These are phyloP conservation scores for Dendrolimus pini DNA, from an alignment of 2,888 invertebrate species.

Conservation along the genomic window DNA sequence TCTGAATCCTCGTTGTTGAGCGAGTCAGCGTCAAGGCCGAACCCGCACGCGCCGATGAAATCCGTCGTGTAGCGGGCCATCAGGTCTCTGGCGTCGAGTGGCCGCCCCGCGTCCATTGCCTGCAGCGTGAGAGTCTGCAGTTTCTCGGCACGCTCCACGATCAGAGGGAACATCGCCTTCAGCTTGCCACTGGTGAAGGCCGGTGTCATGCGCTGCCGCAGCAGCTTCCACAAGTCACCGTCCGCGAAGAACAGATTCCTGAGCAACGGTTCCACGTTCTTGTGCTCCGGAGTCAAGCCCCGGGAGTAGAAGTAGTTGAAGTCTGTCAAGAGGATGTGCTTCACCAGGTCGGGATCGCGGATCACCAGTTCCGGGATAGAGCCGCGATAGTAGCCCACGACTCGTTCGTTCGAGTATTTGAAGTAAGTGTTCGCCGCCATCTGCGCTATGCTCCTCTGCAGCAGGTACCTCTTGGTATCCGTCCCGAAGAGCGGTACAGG, in stretches of 20 bases:
- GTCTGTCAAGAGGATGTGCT: constrained; percentile 38
- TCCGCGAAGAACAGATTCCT: constrained; percentile 46
- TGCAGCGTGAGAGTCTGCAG: constrained; percentile 26
- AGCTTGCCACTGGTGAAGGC: constrained; percentile 48
- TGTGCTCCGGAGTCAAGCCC: constrained; percentile 27
- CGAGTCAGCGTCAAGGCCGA: constrained; percentile 44
- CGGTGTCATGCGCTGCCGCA: constrained; percentile 48
- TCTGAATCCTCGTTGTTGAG: constrained; percentile 40
- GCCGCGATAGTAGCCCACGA: constrained; percentile 43
- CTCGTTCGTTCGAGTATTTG: constrained; percentile 39
- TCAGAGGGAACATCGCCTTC: constrained; percentile 47
- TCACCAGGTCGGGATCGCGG: constrained; percentile 43
- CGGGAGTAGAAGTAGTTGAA: constrained; percentile 41
- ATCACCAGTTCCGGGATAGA: constrained; percentile 36
- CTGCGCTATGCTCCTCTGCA: constrained; percentile 33
- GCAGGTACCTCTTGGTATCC: constrained; percentile 28
- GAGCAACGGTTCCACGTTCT: constrained; percentile 37
- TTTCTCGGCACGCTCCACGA: constrained; percentile 41
- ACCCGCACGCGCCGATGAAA: constrained; percentile 50
- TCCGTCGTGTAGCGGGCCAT: constrained; percentile 54
- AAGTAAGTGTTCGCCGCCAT: constrained; percentile 34
- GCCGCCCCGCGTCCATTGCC: constrained; percentile 17
- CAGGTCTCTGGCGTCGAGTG: constrained; percentile 42
- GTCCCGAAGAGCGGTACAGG: constrained; percentile 43
- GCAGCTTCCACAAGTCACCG: constrained; percentile 44